Conservation (phyloP, 2,888 invertebrate genomes). For the Halocaridina rubra region DNA sequence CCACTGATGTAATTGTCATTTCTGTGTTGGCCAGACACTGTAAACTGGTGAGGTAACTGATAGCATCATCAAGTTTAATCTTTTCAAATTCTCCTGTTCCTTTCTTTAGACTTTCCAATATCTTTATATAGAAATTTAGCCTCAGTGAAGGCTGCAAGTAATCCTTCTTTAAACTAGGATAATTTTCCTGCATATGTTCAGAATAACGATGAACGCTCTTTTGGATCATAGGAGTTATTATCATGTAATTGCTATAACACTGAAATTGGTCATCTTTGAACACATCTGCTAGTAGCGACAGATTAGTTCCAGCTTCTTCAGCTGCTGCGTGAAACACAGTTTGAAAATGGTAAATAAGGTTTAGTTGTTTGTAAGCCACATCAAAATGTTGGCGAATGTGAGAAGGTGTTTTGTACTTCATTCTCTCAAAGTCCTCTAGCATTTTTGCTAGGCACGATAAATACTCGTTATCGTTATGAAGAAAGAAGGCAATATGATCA, state of each 20-base stretch:
- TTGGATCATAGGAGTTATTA: conserved; percentile 31
- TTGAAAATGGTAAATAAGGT: conserved; percentile 17
- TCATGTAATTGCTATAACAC: conserved; percentile 30
- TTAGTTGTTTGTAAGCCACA: conserved; percentile 25
- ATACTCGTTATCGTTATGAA: conserved; percentile 34
- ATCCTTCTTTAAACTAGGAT: conserved; percentile 23
- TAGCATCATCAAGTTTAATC: conserved; percentile 5
- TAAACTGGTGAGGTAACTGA: conserved; percentile 36
- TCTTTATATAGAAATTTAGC: conserved; percentile 47
- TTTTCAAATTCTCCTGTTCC: background rate
- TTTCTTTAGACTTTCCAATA: conserved; percentile 44
- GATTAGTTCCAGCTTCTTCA: background rate
- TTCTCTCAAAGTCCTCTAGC: conserved; percentile 12
- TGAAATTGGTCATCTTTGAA: conserved; percentile 43
- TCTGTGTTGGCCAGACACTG: conserved; percentile 50
- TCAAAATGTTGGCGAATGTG: conserved; percentile 55
- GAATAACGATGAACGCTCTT: conserved; percentile 35
- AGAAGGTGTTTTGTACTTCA: conserved; percentile 30
- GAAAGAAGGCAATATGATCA: conserved; percentile 13
- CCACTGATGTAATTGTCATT: conserved; percentile 38
- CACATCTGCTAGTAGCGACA: conserved; percentile 3
- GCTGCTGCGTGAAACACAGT: background rate
- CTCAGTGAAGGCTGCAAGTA: conserved; percentile 42
- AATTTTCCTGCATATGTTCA: conserved; percentile 40
- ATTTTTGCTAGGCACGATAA: background rate